Conservation (phyloP, 2,797 vertebrate species). For the Sebastes aleutianus region DNA sequence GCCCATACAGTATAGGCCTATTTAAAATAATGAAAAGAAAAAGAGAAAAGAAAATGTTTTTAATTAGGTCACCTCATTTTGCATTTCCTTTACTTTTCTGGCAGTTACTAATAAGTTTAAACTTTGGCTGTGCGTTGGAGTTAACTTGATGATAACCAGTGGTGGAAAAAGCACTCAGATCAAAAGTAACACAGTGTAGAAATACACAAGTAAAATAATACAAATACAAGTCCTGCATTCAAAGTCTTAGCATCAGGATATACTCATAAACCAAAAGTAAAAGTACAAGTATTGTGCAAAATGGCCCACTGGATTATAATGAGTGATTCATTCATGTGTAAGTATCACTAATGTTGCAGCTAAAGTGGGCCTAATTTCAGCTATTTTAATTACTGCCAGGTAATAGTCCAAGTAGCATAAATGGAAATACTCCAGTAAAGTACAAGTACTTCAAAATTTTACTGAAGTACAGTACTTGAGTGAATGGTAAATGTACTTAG, state of each 20-base stretch:
- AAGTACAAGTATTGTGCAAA: not conserved
- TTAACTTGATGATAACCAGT: not conserved
- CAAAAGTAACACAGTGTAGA: not conserved
- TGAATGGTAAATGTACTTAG: not conserved
- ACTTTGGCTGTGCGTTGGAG: not conserved
- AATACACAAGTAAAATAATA: not conserved
- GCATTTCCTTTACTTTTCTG: not conserved
- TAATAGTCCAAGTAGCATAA: not conserved
- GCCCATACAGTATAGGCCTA: too few relatives aligned
- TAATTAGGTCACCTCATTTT: not conserved
- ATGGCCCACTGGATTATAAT: not conserved
- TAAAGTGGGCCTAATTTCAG: not conserved
- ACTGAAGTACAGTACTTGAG: not conserved
- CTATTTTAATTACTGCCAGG: not conserved
- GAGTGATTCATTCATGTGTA: not conserved
- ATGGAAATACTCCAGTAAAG: too few relatives aligned
- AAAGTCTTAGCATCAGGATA: not conserved
- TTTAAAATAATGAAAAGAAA: too few relatives aligned
- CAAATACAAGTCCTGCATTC: not conserved
- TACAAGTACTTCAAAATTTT: not conserved
- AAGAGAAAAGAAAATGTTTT: not conserved
- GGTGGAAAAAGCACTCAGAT: too few relatives aligned
- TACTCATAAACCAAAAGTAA: not conserved
- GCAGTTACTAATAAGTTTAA: not conserved
- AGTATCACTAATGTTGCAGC: not conserved